Percentiles rank a stretch among this genome's conserved stretches.
Conservation (phyloP, 1,140 invertebrate genomes). For the Tenebrio molitor region DNA sequence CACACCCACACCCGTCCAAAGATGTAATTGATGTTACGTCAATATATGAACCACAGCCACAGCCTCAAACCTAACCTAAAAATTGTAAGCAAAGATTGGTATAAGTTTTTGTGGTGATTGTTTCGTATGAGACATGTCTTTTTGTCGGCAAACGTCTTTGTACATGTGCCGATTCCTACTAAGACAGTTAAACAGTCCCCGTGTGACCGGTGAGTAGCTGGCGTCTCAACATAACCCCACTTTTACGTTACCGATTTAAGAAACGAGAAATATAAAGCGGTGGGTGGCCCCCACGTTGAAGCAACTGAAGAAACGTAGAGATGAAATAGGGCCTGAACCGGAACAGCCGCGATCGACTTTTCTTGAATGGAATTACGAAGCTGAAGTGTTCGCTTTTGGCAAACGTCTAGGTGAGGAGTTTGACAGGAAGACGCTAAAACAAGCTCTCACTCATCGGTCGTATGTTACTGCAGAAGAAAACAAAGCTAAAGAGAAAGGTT, state of each 20-base stretch:
- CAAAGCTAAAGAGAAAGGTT: constrained; percentile 64
- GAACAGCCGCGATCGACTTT: constrained; percentile 72
- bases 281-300: constrained; percentile 71
- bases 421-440: constrained; percentile 75
- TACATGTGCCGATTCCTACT: not conserved
- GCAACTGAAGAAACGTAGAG: constrained; percentile 67
- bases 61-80: too few species aligned
- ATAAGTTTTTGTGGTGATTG: too few species aligned
- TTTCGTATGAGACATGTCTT: too few species aligned
- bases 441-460: constrained; percentile 85
- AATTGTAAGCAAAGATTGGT: too few species aligned
- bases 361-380: constrained; percentile 89
- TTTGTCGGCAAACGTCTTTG: not conserved
- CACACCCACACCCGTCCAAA: too few species aligned
- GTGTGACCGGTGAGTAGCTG: not conserved
- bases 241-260: not conserved
- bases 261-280: constrained; percentile 58
- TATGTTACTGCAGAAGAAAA: constrained; percentile 68
- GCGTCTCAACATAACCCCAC: constrained; percentile 1
- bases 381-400: constrained; percentile 91
- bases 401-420: constrained; percentile 89
- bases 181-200: not conserved
- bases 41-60: not conserved
- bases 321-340: constrained; percentile 61
- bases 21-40: too few species aligned